Conservation (phyloP, 2,113 vertebrate species). For the Cinclus cinclus region DNA sequence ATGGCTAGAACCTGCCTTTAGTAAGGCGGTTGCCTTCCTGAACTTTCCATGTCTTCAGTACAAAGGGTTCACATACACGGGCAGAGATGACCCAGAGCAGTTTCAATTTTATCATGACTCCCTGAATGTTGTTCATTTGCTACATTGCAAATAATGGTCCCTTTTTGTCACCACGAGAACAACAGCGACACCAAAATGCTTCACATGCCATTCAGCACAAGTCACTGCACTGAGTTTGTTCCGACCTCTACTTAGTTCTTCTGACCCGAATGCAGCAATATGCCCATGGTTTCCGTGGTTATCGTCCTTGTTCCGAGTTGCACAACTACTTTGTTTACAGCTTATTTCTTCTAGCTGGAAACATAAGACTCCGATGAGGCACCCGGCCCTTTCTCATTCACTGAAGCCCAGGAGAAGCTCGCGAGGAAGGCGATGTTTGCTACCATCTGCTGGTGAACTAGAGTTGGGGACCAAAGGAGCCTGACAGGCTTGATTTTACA, state of each 20-base stretch:
- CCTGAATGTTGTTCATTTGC: neutral
- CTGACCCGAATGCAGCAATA: neutral
- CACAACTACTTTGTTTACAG: conserved; percentile 47
- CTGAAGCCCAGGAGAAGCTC: neutral
- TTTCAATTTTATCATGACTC: neutral
- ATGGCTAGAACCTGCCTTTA: neutral
- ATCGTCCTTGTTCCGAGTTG: conserved; percentile 3
- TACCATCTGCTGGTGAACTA: conserved; percentile 48
- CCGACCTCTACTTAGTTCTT: neutral
- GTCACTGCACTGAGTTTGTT: neutral
- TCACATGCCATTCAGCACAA: conserved; percentile 8
- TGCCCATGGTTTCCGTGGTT: conserved; percentile 12
- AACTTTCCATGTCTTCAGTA: neutral
- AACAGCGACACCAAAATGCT: neutral
- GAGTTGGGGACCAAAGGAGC: neutral
- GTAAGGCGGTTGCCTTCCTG: neutral
- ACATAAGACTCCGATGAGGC: neutral
- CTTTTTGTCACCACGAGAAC: conserved; percentile 44
- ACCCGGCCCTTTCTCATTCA: neutral
- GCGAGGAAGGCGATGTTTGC: neutral
- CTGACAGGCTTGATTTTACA: neutral
- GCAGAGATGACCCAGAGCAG: neutral
- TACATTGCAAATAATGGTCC: conserved; percentile 35
- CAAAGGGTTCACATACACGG: neutral
- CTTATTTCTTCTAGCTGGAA: neutral